Percentiles rank a stretch among this genome's conserved stretches.
Conservation (phyloP, 2,888 invertebrate species). For the Sphaeridia pumilis region DNA sequence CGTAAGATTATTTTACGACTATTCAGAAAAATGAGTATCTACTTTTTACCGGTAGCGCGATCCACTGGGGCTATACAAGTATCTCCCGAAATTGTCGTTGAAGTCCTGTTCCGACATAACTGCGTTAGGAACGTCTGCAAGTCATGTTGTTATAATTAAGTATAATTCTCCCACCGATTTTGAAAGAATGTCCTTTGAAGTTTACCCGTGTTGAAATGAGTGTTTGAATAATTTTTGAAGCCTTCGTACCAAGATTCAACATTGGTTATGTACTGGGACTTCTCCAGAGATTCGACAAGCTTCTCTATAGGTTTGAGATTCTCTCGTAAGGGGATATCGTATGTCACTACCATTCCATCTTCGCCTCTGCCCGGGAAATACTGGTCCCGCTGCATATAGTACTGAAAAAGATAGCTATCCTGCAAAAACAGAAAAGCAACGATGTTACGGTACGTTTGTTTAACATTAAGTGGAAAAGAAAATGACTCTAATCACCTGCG, state of each 20-base stretch:
- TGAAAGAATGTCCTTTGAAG: not conserved
- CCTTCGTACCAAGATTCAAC: constrained; percentile 30
- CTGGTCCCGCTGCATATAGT: constrained; percentile 34
- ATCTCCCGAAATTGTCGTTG: constrained; percentile 53
- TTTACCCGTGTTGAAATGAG: constrained; percentile 24
- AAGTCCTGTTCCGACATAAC: constrained; percentile 48
- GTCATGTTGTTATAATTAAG: not conserved
- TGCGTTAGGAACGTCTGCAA: constrained; percentile 35
- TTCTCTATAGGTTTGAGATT: constrained; percentile 24
- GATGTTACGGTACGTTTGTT: not conserved
- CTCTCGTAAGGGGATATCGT: constrained; percentile 19
- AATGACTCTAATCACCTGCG: constrained; percentile 24
- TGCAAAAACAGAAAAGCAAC: constrained; percentile 6
- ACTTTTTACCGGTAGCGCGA: constrained; percentile 49
- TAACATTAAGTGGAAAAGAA: not conserved
- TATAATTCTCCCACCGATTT: not conserved
- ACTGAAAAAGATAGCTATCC: constrained; percentile 40
- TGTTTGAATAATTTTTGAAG: constrained; percentile 28
- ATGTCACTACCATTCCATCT: constrained; percentile 27
- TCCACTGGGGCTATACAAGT: constrained; percentile 55
- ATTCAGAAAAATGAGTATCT: not conserved
- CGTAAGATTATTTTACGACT: no score
- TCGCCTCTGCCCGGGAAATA: constrained; percentile 40
- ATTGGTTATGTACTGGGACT: constrained; percentile 18
- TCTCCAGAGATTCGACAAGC: constrained; percentile 18